Conservation (phyloP, 64 coral and sea anemone genomes). For the Montipora cactus region DNA sequence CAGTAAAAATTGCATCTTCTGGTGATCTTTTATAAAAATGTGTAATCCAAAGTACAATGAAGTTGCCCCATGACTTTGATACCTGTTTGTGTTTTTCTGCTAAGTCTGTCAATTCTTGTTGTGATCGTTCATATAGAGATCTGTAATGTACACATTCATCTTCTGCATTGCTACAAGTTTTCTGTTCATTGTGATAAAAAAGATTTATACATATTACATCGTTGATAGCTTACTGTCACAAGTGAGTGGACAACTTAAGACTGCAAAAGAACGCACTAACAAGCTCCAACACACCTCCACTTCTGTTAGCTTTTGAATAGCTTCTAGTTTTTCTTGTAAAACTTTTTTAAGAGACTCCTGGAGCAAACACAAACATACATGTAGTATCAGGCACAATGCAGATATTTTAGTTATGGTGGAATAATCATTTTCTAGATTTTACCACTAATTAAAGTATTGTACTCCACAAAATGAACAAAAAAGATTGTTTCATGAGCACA, state of each 20-base stretch:
- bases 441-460: no score
- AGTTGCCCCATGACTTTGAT: background rate
- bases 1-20: no score
- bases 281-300: conserved; percentile 56
- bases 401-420: background rate
- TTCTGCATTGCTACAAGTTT: conserved; percentile 85
- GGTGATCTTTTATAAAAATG: background rate
- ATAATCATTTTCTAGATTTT: no score
- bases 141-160: conserved; percentile 97
- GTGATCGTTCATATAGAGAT: conserved; percentile 89
- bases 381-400: background rate
- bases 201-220: no score
- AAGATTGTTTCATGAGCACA: no score
- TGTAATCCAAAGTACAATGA: background rate
- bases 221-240: background rate
- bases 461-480: no score
- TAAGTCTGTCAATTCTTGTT: conserved; percentile 90
- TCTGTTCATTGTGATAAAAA: conserved; percentile 32
- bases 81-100: conserved; percentile 89
- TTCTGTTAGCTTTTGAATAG: conserved; percentile 90
- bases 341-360: conserved; percentile 90
- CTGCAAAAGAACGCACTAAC: background rate
- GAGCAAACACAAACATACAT: background rate
- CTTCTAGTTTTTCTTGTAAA: conserved; percentile 90
- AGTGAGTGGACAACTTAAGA: background rate